Evolutionary conservation across 2,888 invertebrate species (phyloP).

Genomic region (Trichogramma evanescens): DNA sequence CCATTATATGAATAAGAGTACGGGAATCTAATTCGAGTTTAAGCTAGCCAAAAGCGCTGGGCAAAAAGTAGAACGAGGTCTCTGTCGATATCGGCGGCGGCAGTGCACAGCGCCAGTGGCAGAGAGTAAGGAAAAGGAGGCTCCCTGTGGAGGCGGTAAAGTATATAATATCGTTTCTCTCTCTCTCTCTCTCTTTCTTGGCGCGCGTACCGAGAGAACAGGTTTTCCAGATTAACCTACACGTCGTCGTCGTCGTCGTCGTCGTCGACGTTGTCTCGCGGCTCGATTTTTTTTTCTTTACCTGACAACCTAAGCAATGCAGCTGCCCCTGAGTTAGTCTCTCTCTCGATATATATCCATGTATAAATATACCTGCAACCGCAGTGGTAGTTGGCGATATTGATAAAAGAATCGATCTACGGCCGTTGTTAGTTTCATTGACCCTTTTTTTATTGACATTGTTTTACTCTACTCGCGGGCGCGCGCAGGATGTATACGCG

Average conservation of each 20-base stretch:
- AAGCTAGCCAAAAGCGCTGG: too few species aligned
- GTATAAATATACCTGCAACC: conserved; percentile 5
- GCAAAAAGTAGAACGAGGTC: too few species aligned
- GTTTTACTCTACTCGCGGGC: background rate
- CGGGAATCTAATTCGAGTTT: too few species aligned
- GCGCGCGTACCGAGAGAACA: conserved; percentile 32
- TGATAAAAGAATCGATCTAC: too few species aligned
- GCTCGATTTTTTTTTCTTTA: conserved; percentile 37
- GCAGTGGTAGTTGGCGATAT: conserved; percentile 2
- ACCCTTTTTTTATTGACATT: background rate
- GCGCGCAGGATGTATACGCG: too few species aligned
- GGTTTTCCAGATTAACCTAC: conserved; percentile 41
- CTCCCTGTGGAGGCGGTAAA: conserved; percentile 38
- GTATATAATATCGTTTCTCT: conserved; percentile 19
- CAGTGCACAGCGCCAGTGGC: background rate
- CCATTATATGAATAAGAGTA: too few species aligned
- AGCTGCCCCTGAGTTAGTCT: conserved; percentile 10
- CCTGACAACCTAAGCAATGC: conserved; percentile 19
- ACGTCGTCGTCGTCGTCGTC: conserved; percentile 17
- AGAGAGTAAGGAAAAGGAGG: conserved; percentile 26
- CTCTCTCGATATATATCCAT: too few species aligned
- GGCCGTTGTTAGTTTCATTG: too few species aligned
- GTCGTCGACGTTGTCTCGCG: conserved; percentile 10
- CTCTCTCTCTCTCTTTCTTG: too few species aligned
- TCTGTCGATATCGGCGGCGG: background rate